A percentile compares a stretch with the other conserved stretches of the same genome.
Evolutionary conservation across 2,797 vertebrate species (phyloP).

Genomic region (Trichosurus vulpecula): DNA sequence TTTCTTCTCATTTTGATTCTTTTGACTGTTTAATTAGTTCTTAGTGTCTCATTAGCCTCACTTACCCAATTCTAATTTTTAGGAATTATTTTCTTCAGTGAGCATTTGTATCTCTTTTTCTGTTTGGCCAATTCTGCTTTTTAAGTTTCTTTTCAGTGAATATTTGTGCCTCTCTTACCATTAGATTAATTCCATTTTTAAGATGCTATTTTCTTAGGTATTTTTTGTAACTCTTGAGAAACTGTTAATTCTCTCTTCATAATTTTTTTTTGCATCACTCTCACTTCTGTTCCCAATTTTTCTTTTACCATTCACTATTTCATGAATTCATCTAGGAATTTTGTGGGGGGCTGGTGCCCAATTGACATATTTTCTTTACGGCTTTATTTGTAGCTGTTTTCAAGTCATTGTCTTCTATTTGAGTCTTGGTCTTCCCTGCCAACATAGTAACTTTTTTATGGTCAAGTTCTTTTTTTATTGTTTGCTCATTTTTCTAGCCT

Average conservation of each 20-base stretch:
- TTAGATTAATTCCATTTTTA: background rate
- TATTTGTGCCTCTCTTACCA: background rate
- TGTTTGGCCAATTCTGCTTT: background rate
- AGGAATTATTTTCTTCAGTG: background rate
- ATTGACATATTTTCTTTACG: background rate
- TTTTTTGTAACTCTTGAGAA: background rate
- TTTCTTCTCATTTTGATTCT: too few relatives aligned
- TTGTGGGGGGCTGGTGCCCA: background rate
- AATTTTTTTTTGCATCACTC: background rate
- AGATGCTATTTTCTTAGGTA: background rate
- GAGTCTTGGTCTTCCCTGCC: background rate
- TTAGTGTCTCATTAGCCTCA: too few relatives aligned
- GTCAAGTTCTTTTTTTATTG: too few relatives aligned
- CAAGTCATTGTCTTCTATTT: background rate
- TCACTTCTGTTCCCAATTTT: too few relatives aligned
- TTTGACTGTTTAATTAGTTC: too few relatives aligned
- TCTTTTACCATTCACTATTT: background rate
- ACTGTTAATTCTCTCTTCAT: background rate
- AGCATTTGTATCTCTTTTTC: background rate
- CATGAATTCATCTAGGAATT: background rate
- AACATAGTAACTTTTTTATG: too few relatives aligned
- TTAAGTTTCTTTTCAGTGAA: background rate
- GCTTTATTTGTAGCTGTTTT: background rate
- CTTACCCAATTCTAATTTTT: background rate
- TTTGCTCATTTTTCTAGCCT: too few relatives aligned